Conservation (phyloP, 2,797 vertebrate genomes). For the Ficedula albicollis region DNA sequence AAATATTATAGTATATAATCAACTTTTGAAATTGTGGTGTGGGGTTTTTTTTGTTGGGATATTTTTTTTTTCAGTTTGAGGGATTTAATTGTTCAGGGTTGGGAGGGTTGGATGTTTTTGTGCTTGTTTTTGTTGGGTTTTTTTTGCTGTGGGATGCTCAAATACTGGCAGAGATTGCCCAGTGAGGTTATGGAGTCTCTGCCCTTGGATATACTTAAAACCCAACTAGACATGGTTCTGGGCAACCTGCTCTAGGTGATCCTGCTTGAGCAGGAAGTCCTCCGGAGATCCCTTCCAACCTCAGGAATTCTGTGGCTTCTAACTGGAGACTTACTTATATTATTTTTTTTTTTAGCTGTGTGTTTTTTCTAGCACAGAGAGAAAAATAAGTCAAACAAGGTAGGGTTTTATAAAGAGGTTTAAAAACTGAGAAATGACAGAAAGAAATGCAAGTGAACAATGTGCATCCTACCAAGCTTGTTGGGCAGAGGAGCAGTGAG, state of each 20-base stretch:
- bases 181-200: background rate
- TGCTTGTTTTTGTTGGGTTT: background rate
- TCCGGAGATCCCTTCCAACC: background rate
- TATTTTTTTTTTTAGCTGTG: background rate
- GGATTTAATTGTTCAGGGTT: background rate
- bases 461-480: background rate
- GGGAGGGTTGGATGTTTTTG: background rate
- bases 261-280: background rate
- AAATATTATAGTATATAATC: background rate
- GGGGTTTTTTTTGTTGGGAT: too few relatives aligned
- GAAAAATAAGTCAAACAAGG: background rate
- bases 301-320: slow-evolving; percentile 22
- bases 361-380: background rate
- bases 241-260: background rate
- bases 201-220: background rate
- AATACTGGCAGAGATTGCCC: background rate
- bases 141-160: background rate
- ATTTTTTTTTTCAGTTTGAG: background rate
- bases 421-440: background rate
- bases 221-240: background rate
- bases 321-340: background rate
- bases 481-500: background rate
- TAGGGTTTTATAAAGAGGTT: background rate
- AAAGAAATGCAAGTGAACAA: background rate
- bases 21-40: background rate